Evolutionary conservation across 2,888 invertebrate genomes (phyloP), one percentile per base, ranked within the genome.

Genomic region (Cheilosia pagana): DNA sequence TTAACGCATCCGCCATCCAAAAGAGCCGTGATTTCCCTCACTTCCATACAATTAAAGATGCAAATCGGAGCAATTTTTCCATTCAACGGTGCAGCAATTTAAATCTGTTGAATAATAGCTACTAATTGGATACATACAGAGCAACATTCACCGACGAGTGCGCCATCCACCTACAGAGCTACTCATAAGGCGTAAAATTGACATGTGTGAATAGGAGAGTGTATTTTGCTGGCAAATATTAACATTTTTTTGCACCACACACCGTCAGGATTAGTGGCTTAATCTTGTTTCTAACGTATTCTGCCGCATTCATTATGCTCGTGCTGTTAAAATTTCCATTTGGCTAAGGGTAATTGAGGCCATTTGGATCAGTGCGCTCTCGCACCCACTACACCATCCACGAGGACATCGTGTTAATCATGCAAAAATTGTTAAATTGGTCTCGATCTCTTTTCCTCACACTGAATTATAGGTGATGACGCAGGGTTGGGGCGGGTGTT

Each of bases 11-110:
- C 60, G 65, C 35, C 35, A 65, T 16, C 53, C 60, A 60, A 21
- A 19, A 65, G 50, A 70, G 70, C 75, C 39, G 81, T 81, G 86
- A 81, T 81, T 83, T 79, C 75, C 75, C 78, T 83, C 74, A 74
- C 83, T 86, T 83, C 81, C 77, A 71, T 77, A 67, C 86, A 83
- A 87, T 86, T 83, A 87, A 87, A 87, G 86, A 87, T 87, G 87
- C 82, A 87, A 87, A 87, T 87, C 83, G 79, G 86, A 86, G 81
- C 77, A 77, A 86, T 81, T 86, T 86, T 86, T 81, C 81, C 85
- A 81, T 85, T 76, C 85, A 76, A 43, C 85, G 85, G 67, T 85
- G 85, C 85, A 85, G 81, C 81, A 81, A 81, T 85, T 79, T 79
- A 85, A 85, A 85, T 85, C 81, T 85, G 81, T 71, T 85, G 81